Conservation (phyloP, 2,797 vertebrate species). For the Clarias laeviceps region DNA sequence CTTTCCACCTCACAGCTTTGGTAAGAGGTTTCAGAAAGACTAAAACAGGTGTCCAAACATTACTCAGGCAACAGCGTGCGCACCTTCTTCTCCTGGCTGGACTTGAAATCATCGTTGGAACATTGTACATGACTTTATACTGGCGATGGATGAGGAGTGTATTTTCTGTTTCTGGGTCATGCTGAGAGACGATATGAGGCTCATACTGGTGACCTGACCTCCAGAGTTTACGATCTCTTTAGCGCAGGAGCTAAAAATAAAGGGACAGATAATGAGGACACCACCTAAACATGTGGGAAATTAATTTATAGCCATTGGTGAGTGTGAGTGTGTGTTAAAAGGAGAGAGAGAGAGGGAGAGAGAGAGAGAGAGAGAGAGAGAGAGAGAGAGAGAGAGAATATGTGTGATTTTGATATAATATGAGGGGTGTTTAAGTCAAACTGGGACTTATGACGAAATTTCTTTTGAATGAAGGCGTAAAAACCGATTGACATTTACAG, state of each 20-base stretch:
- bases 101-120: background rate
- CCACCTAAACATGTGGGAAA: constrained; percentile 34
- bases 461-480: too few species aligned
- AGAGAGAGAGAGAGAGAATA: too few species aligned
- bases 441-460: too few species aligned
- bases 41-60: constrained; percentile 23
- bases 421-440: too few species aligned
- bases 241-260: constrained; percentile 43
- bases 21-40: constrained; percentile 31
- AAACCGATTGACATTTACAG: too few species aligned
- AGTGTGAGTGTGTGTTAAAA: background rate
- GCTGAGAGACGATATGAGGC: constrained; percentile 14
- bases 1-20: constrained; percentile 22
- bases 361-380: too few species aligned
- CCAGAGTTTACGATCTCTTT: constrained; percentile 25
- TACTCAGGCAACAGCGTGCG: background rate
- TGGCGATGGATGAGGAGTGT: background rate
- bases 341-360: too few species aligned
- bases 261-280: constrained; percentile 32
- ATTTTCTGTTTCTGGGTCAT: constrained; percentile 30
- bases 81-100: background rate
- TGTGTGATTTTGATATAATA: too few species aligned
- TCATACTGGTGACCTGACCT: constrained; percentile 12
- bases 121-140: background rate
- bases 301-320: constrained; percentile 27